Conservation (phyloP, 2,797 vertebrate species). For the Manis pentadactyla region DNA sequence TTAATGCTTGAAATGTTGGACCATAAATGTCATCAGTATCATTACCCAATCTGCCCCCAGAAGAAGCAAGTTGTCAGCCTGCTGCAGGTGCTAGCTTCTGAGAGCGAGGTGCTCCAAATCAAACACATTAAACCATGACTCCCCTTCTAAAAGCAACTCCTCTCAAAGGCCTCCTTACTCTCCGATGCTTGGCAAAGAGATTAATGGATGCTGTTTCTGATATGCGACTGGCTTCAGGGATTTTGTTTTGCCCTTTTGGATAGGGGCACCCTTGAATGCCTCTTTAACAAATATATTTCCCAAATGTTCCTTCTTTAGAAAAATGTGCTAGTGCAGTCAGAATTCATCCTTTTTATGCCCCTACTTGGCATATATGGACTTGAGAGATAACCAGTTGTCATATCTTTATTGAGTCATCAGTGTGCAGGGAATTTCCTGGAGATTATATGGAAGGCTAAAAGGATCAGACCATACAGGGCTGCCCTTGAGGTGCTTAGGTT, state of each 20-base stretch:
- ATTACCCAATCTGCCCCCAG: slow-evolving; percentile 58
- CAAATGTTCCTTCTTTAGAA: slow-evolving; percentile 41
- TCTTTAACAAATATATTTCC: slow-evolving; percentile 66
- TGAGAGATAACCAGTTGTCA: slow-evolving; percentile 29
- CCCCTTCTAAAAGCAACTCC: slow-evolving; percentile 43
- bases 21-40: slow-evolving; percentile 75
- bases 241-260: slow-evolving; percentile 29
- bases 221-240: slow-evolving; percentile 31
- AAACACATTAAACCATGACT: slow-evolving; percentile 78
- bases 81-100: slow-evolving; percentile 67
- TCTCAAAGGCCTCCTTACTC: slow-evolving; percentile 56
- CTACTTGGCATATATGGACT: not conserved
- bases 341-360: not conserved
- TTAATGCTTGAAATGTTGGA: slow-evolving; percentile 74
- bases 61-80: slow-evolving; percentile 49
- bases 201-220: slow-evolving; percentile 72
- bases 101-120: slow-evolving; percentile 64
- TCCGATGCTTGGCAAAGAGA: slow-evolving; percentile 64
- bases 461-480: not conserved
- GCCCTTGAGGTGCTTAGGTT: not conserved
- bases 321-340: not conserved
- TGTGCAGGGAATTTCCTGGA: not conserved
- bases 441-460: not conserved
- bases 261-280: not conserved
- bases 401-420: slow-evolving; percentile 28